Base-by-base conservation (phyloP, 1,140 invertebrate species). In the Planococcus citri region DNA sequence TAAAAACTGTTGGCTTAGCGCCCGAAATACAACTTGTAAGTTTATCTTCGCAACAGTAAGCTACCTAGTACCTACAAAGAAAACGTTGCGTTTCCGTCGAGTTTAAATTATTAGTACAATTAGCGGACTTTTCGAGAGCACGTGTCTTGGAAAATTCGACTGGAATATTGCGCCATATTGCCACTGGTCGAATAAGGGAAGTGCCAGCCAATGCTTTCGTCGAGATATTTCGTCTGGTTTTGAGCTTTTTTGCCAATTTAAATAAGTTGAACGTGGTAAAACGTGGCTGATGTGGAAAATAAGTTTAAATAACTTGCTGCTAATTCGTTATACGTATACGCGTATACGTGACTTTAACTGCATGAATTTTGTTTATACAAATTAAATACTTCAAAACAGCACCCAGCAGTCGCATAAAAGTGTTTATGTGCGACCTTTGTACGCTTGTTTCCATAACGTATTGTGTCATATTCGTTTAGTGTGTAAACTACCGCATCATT, bases 381-480 rank as follows among this genome's bases (percentile, higher is more conserved):
- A 51, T 51, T 51, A 51, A 51, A 51, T 51, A 51, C 41, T 51
- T 20, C 12, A 20, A 51, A 51, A 51, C 41, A 51, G 41, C 41
- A 51, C 41, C 41, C 41, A 51, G 17, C n/a, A 17, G 41, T 17
- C 10, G 41, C 41, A 51, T 51, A 51, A 51, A 51, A 51, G 41
- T 51, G 41, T 51, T 51, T 51, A 51, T 51, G 41, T 51, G 17
- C 41, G 41, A 51, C 41, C 41, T 51, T 51, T 51, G n/a, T 51
- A 51, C 41, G 41, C 41, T 20, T 33, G 41, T 20, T 33, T 33
- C 29, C 41, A 17, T 17, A 51, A 51, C 41, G 41, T 51, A 51
- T 51, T 51, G 41, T 51, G 41, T 51, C 41, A 51, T 51, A 51
- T 51, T 51, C 41, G n/a, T 51, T 51, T 51, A 20, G 41, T 20